phyloP scores from a whole-genome alignment of 2,797 vertebrate genomes.

The Cuniculus paca region DNA sequence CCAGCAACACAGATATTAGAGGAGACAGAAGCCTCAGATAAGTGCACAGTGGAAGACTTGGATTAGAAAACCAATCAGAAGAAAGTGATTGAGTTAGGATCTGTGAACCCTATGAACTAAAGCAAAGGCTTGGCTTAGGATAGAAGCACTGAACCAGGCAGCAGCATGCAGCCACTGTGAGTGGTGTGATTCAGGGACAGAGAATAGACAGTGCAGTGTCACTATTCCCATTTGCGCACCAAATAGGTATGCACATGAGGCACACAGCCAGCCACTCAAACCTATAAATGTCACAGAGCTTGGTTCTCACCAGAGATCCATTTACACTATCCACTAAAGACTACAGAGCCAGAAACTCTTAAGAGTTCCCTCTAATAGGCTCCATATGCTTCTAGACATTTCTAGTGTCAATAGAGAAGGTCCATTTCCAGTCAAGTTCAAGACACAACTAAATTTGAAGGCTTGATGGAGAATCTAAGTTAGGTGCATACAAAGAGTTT shows the following conservation, averaged over 20 bases:
- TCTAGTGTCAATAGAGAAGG: neutral
- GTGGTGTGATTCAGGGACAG: neutral
- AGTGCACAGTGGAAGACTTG: neutral
- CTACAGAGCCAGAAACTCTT: neutral
- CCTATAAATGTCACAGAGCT: neutral
- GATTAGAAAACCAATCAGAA: neutral
- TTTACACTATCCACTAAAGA: neutral
- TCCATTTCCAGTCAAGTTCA: neutral
- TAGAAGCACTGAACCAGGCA: neutral
- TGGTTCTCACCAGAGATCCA: neutral
- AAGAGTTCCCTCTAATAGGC: neutral
- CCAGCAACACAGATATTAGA: neutral
- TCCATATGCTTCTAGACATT: neutral
- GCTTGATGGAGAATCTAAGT: neutral
- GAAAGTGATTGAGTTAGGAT: neutral
- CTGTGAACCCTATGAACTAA: neutral
- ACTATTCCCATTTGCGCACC: neutral
- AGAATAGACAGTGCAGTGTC: neutral
- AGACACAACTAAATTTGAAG: neutral
- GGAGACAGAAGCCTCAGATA: neutral
- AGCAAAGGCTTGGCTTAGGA: neutral
- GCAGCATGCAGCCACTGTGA: neutral
- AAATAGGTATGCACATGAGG: neutral
- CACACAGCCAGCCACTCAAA: neutral
- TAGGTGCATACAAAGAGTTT: neutral